A percentile compares a stretch with the other conserved stretches of the same genome.
These are phyloP conservation scores for Drosophila hamatofila DNA, from an alignment of 2,888 invertebrate genomes.

Conservation along the genomic window DNA sequence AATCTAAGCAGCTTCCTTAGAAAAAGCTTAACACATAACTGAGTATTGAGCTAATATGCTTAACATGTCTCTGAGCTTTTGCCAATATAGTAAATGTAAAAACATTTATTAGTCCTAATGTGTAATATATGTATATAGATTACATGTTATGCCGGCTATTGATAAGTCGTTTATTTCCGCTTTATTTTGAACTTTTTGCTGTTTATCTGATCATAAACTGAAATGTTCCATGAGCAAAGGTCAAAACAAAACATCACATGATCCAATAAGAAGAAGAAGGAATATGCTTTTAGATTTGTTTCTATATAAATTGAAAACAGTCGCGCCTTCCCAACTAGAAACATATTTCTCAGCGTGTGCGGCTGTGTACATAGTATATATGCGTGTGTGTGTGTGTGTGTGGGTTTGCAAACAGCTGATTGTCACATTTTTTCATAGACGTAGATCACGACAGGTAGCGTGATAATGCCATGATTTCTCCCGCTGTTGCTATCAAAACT, in stretches of 20 bases:
- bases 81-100: neutral
- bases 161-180: neutral
- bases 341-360: neutral
- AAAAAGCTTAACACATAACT: neutral
- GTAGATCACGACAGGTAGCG: slow-evolving; percentile 52
- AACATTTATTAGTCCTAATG: neutral
- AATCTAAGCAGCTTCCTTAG: neutral
- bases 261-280: slow-evolving; percentile 39
- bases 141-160: neutral
- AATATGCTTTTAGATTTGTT: slow-evolving; percentile 8
- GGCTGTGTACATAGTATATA: neutral
- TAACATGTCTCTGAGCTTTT: neutral
- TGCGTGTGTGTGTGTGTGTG: neutral
- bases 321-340: slow-evolving; percentile 52
- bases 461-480: slow-evolving; percentile 59
- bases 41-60: neutral
- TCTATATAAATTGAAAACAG: slow-evolving; percentile 21
- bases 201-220: slow-evolving; percentile 67
- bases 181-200: slow-evolving; percentile 14
- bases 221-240: slow-evolving; percentile 58
- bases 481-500: slow-evolving; percentile 35
- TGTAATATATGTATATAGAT: neutral
- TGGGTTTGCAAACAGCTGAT: slow-evolving; percentile 63
- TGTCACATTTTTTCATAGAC: slow-evolving; percentile 17
- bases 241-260: slow-evolving; percentile 68